phyloP scores from a whole-genome alignment of 2,797 vertebrate species.

The Octomys mimax region DNA sequence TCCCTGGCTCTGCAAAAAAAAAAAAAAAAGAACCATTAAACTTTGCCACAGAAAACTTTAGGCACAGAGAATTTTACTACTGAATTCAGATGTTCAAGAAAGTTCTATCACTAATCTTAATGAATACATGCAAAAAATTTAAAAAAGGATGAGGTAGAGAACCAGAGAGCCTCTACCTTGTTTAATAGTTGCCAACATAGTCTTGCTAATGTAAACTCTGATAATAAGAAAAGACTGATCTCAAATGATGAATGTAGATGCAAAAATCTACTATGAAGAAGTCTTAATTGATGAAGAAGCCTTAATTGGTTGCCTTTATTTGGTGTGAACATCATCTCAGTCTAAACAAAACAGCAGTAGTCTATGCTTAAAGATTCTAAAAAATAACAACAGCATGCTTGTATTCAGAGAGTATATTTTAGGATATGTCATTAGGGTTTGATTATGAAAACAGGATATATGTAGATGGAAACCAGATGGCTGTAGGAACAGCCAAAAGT shows the following conservation, averaged over 20 bases:
- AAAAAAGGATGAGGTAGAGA: neutral
- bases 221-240: conserved; percentile 6
- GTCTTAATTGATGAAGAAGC: conserved; percentile 22
- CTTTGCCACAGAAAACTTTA: conserved; percentile 39
- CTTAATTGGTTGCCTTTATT: conserved; percentile 52
- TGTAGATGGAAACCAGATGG: conserved; percentile 10
- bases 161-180: neutral
- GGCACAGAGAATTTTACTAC: neutral
- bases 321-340: conserved; percentile 11
- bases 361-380: conserved; percentile 58
- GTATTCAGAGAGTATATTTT: conserved; percentile 50
- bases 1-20: too few relatives aligned
- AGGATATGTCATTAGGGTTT: neutral
- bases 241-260: neutral
- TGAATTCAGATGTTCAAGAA: conserved; percentile 52
- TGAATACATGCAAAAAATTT: neutral
- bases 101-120: conserved; percentile 17
- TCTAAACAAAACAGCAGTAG: conserved; percentile 54
- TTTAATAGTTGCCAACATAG: conserved; percentile 20
- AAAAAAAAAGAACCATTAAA: neutral
- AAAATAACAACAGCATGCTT: conserved; percentile 38
- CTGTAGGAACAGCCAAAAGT: conserved; percentile 31
- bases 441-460: conserved; percentile 9
- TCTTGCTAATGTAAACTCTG: neutral
- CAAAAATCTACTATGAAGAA: conserved; percentile 19